Evolutionary conservation across 2,797 vertebrate genomes (phyloP), one percentile per base, ranked within the genome.

Genomic region (Pteropus rufus): DNA sequence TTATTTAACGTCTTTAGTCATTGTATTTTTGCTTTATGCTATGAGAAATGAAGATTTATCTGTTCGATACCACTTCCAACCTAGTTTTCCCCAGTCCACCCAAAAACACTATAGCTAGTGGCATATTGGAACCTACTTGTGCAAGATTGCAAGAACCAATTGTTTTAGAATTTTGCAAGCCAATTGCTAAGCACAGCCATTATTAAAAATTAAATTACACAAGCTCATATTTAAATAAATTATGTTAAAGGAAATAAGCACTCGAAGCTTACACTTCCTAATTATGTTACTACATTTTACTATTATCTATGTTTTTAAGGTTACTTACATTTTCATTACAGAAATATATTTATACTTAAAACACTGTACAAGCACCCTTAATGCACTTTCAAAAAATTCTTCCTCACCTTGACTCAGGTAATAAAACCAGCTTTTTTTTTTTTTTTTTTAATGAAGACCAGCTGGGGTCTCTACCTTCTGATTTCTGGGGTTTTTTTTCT

Each of bases 341-440:
- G 46, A 12, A 91, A 64, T 89, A 62, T 69, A 75, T 70, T 81
- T 86, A 90, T 77, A 92, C 21, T 72, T 88, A 64, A 73, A 91
- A 88, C 31, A 87, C 72, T 87, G 79, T 49, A 67, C 9, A 92
- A 93, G 52, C 52, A 92, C 15, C 39, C 24, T 58, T 60, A 60
- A 46, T 54, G 31, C 15, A 44, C 19, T 54, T 85, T 73, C 39
- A 58, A 73, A 83, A 89, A 69, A 56, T 12, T 41, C 46, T 81
- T 77, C 23, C 46, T 93, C 54, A 70, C 21, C 29, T 62, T 83
- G 82, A 85, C 21, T 23, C 56, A 64, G 24, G 34, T 86, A 84
- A 89, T 89, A 36, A 95, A 94, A 89, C 26, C 60, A 72, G 39
- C 10, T 87, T 82, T 31, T n/a, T 87, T 60, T 77, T 44, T 49